Base-by-base conservation (phyloP, 2,888 invertebrate species). In the Tanytarsus gracilentus region DNA sequence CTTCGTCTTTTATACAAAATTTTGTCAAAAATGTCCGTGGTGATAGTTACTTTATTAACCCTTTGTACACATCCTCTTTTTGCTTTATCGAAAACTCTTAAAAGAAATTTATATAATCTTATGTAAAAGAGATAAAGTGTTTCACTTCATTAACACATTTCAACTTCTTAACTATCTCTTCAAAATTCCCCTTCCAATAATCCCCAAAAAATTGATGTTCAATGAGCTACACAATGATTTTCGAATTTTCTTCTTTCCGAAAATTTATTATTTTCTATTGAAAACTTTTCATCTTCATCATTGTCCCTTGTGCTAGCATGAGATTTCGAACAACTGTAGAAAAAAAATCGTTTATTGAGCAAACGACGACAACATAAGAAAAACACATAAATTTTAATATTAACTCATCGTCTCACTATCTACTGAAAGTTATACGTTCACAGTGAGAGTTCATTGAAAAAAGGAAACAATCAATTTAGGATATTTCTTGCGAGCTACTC, bases 401-500 rank as follows among this genome's bases (percentile, higher is more conserved):
- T 55, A 55, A 55, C 39, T 55, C 55, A 39, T 55, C 55, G 55
- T 55, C 40, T 26, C 26, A 49, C n/a, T 49, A 26, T 49, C 11
- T 29, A 29, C 29, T 16, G 14, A 16, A 51, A 18, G 40, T 36
- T 26, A 16, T 39, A 21, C 14, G 26, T 36, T 14, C n/a, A 25
- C 26, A 44, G 18, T 23, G 18, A 44, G 9, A 44, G 44, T 23
- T 18, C 9, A 23, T 11, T 21, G 21, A 40, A 55, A 55, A 40
- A 39, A 55, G 55, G 55, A 55, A 55, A 55, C 55, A 55, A 55
- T 55, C 55, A 55, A 55, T 55, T 55, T 55, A 55, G 26, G 26
- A 39, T 55, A n/a, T 23, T 44, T 44, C 36, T 36, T 36, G 16
- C 16, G 36, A n/a, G n/a, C 36, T 14, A n/a, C 16, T 36, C 16